Base-by-base conservation (phyloP, 2,113 vertebrate species). In the Centrocercus urophasianus region DNA sequence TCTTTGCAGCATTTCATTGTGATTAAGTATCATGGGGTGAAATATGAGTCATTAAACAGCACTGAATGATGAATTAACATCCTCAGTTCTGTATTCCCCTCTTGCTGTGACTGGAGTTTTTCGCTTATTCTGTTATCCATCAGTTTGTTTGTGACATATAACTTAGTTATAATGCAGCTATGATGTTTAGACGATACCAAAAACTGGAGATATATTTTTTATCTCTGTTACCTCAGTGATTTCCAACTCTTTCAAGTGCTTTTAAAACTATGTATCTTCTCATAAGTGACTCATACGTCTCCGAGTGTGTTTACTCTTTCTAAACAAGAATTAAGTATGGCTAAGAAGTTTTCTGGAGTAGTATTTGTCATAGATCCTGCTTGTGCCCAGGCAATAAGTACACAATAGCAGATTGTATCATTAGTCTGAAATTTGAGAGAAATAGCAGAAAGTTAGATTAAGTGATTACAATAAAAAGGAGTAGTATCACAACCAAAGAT, bases 1-100 rank as follows among this genome's bases (percentile, higher is more conserved):
- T 72, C 47, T 65, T 84, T n/a, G 36, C 85, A 54, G 27, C 43
- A 85, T 80, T 91, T 94, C 45, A 73, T 80, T 89, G 82, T 91
- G 82, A 94, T 96, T 94, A 94, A 89, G 61, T 78, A 92, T 88
- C 82, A 91, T 88, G 36, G 36, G 40, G 36, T 73, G 27, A 69
- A 91, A 83, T 83, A 91, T 88, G 93, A 96, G 85, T 96, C 92
- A 93, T 18, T 86, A 21, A 93, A 73, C 40, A 76, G 30, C 32
- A 82, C 48, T 12, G 28, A 87, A 69, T 34, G 22, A 82, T 45
- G 20, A 22, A 75, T 77, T 89, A 94, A 73, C 27, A 83, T 76
- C 56, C 18, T 73, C 20, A 54, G 24, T 45, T 88, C 79, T 85
- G 43, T 17, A 38, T 77, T 83, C 52, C 40, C 13, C 20, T 79